Conservation (phyloP, 2,113 vertebrate species). For the Promerops cafer region DNA sequence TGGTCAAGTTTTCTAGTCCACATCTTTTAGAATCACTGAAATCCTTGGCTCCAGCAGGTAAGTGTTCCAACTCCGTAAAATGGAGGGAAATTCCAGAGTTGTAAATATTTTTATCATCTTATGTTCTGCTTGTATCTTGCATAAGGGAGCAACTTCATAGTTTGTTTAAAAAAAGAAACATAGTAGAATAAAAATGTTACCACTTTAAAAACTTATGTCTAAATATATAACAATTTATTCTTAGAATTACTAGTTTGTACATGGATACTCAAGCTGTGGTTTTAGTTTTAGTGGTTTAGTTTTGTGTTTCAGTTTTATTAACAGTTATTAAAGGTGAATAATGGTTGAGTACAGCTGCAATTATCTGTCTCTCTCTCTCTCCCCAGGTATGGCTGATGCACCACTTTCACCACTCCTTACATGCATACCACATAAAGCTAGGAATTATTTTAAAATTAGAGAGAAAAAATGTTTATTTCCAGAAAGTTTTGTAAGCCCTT, state of each 20-base stretch:
- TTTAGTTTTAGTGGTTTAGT: not conserved
- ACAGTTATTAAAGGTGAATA: not conserved
- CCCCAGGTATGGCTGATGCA: conserved; percentile 83
- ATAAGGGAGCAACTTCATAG: not conserved
- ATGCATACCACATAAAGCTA: conserved; percentile 84
- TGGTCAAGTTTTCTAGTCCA: conserved; percentile 86
- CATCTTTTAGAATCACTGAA: conserved; percentile 87
- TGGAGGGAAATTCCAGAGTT: not conserved
- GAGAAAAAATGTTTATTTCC: conserved; percentile 71
- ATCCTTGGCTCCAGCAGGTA: conserved; percentile 82
- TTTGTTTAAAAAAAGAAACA: not conserved
- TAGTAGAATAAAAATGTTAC: not conserved
- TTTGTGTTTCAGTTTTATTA: not conserved
- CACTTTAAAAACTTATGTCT: not conserved
- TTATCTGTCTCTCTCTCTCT: not conserved
- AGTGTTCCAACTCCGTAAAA: not conserved
- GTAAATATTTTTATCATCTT: not conserved
- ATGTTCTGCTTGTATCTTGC: not conserved
- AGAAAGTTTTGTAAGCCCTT: conserved; percentile 19
- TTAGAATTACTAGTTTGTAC: not conserved
- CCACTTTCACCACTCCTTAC: conserved; percentile 87
- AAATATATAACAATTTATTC: not conserved
- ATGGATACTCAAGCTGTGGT: not conserved
- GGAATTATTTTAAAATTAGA: conserved; percentile 88
- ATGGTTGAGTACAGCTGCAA: not conserved